phyloP scores from a whole-genome alignment of 2,113 vertebrate genomes.

The Aythya baeri region DNA sequence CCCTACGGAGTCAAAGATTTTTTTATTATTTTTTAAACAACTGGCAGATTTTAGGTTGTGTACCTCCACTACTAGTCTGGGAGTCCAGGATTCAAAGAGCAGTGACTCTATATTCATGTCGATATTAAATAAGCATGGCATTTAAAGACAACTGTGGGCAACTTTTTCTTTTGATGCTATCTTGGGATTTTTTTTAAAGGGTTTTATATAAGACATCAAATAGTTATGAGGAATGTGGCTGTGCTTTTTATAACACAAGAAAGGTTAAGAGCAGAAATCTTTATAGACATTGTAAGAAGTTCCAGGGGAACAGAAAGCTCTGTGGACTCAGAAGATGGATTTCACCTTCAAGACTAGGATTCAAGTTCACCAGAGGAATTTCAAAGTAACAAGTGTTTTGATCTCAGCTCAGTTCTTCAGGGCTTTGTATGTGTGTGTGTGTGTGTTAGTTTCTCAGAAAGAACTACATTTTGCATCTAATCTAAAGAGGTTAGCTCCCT shows the following conservation, averaged over 20 bases:
- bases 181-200: slow-evolving; percentile 75
- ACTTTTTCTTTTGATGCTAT: slow-evolving; percentile 78
- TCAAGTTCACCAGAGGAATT: slow-evolving; percentile 72
- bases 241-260: slow-evolving; percentile 80
- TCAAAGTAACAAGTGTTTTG: slow-evolving; percentile 57
- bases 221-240: slow-evolving; percentile 77
- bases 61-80: slow-evolving; percentile 9
- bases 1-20: slow-evolving; percentile 42
- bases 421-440: not conserved
- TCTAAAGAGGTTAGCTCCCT: slow-evolving; percentile 55
- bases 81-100: slow-evolving; percentile 54
- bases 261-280: slow-evolving; percentile 82
- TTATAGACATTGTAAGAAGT: slow-evolving; percentile 78
- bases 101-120: slow-evolving; percentile 65
- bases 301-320: slow-evolving; percentile 76
- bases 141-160: slow-evolving; percentile 72
- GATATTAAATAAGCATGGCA: slow-evolving; percentile 76
- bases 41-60: slow-evolving; percentile 62
- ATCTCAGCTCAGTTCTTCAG: slow-evolving; percentile 42
- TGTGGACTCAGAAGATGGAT: slow-evolving; percentile 67
- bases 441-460: slow-evolving; percentile 4
- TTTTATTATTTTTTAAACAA: slow-evolving; percentile 61
- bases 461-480: slow-evolving; percentile 54
- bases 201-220: slow-evolving; percentile 82
- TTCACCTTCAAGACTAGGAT: slow-evolving; percentile 78